Evolutionary conservation across 2,113 vertebrate species (phyloP).

Genomic region (Sialia sialis): DNA sequence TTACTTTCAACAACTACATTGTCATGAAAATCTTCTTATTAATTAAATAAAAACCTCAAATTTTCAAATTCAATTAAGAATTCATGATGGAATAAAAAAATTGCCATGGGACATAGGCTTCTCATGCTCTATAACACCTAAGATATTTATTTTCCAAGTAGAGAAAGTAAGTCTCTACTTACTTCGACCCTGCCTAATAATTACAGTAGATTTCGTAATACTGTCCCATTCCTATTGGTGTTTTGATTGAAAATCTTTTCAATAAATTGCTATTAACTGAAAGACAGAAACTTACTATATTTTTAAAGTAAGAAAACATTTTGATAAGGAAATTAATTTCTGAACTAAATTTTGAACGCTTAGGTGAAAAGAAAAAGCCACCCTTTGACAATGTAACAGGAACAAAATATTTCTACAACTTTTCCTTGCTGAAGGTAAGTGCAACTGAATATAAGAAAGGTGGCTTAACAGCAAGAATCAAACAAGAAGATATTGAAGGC

Average conservation of each 20-base stretch:
- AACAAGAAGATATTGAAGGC: neutral
- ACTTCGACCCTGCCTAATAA: neutral
- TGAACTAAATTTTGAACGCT: neutral
- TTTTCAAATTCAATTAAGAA: neutral
- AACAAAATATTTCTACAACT: neutral
- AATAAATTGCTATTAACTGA: neutral
- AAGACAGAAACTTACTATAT: neutral
- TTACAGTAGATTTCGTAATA: neutral
- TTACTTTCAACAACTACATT: neutral
- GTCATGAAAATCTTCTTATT: neutral
- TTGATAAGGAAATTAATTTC: neutral
- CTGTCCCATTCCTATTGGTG: neutral
- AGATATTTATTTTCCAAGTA: neutral
- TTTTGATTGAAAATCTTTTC: neutral
- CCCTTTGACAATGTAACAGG: neutral
- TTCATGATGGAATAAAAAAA: neutral
- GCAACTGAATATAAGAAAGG: neutral
- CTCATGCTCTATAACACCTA: neutral
- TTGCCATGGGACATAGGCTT: neutral
- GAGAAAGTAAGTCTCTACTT: neutral
- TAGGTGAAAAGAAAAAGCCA: neutral
- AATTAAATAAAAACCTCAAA: neutral
- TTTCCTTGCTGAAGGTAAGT: neutral
- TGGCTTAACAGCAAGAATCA: neutral
- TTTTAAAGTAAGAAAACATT: neutral